Evolutionary conservation across 2,113 vertebrate species (phyloP).

Genomic region (Myrmecophaga tridactyla): DNA sequence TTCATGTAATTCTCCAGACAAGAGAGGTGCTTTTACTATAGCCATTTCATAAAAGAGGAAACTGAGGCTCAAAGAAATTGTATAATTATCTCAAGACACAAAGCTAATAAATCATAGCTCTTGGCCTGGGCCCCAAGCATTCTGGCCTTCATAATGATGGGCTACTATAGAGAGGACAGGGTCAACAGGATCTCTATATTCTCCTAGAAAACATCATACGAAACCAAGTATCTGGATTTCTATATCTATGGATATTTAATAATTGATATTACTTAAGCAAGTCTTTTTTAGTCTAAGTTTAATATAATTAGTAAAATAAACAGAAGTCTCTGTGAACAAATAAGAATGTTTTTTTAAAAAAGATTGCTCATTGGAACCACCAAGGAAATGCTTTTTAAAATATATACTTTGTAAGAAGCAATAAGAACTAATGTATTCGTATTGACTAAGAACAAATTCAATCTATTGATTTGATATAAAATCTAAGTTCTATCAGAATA

Average conservation of each 20-base stretch:
- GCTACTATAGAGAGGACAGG: fast-evolving
- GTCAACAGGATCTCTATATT: neutral
- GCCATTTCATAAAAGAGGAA: neutral
- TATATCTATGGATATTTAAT: neutral
- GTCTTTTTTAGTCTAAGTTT: neutral
- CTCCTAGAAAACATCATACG: neutral
- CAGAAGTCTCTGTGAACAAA: neutral
- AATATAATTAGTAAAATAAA: neutral
- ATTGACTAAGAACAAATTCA: conserved; percentile 16
- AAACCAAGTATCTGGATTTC: neutral
- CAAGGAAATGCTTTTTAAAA: neutral
- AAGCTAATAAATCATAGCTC: neutral
- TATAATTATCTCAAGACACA: neutral
- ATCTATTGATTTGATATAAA: neutral
- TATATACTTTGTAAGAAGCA: neutral
- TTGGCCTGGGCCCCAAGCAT: neutral
- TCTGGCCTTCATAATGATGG: neutral
- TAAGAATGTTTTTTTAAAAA: neutral
- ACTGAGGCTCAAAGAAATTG: neutral
- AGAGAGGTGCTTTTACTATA: neutral
- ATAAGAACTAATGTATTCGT: neutral
- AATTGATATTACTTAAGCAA: neutral
- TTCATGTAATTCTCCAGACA: neutral
- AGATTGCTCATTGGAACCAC: neutral
- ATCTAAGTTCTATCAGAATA: conserved; percentile 19